Evolutionary conservation across 2,113 vertebrate genomes (phyloP), one percentile per base, ranked within the genome.

Genomic region (Chaetodon auriga): DNA sequence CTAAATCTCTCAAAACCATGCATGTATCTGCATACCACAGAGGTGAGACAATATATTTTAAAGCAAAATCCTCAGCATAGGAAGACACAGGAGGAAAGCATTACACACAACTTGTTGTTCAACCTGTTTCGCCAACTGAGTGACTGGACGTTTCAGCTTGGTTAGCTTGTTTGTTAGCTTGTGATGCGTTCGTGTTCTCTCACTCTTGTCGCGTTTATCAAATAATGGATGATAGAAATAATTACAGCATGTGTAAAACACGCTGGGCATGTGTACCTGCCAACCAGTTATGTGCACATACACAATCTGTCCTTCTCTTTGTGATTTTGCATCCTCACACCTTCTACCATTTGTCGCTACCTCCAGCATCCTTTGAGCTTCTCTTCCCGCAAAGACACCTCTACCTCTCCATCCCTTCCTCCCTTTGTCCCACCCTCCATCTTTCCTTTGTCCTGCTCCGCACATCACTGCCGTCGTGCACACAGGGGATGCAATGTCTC

Each of bases 401-500:
- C 71, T 81, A 66, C 68, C 66, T 71, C 85, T 85, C 84, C 79
- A 77, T 89, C 83, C 66, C 25, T 65, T 75, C 76, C 86, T 83
- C 63, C 58, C 72, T 92, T 89, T 82, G 78, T 89, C 80, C 81
- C 76, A 69, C 75, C 83, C 69, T 66, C 80, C 86, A 76, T 86
- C 68, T 77, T 89, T 82, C 82, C 90, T 93, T 93, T 94, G 93
- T 94, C 91, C 87, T 91, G 83, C 88, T 92, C 84, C 77, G 82
- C 91, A 92, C 90, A 83, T 79, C 78, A 66, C 74, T 80, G 83
- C 77, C 36, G 68, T 58, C 18, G 71, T 86, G 78, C 69, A 49
- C 89, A 80, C 68, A 35, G 64, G 70, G 85, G 84, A 90, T 76
- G 85, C 21, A 60, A 87, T 82, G 53, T 82, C 91, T 73, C 86